Evolutionary conservation across 2,113 vertebrate genomes (phyloP).

Genomic region (Hippocampus zosterae): DNA sequence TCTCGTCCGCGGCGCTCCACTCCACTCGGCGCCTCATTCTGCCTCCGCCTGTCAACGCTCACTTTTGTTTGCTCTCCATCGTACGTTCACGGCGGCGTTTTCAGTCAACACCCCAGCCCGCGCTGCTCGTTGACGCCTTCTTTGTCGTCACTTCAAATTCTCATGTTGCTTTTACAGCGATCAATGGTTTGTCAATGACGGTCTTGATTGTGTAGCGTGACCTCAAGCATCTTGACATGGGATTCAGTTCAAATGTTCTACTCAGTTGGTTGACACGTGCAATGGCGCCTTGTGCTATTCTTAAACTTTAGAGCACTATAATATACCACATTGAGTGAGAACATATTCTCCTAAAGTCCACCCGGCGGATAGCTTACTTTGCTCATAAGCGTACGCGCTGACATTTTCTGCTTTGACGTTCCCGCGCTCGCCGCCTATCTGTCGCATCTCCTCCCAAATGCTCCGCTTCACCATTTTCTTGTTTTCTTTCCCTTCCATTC

Average conservation of each 20-base stretch:
- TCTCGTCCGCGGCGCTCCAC: slow-evolving; percentile 10
- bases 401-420: slow-evolving; percentile 31
- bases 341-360: background rate
- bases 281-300: background rate
- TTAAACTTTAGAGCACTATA: background rate
- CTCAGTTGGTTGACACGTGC: too few species aligned
- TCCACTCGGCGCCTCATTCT: slow-evolving; percentile 19
- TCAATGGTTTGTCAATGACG: background rate
- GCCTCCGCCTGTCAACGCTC: slow-evolving; percentile 45
- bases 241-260: background rate
- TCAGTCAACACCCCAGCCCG: slow-evolving; percentile 28
- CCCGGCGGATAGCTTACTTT: background rate
- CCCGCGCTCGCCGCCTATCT: slow-evolving; percentile 41
- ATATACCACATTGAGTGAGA: background rate
- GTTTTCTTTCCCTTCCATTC: slow-evolving; percentile 55
- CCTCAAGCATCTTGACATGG: background rate
- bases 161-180: slow-evolving; percentile 2
- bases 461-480: slow-evolving; percentile 55
- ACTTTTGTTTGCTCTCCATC: slow-evolving; percentile 54
- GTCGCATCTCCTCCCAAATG: slow-evolving; percentile 45
- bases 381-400: slow-evolving; percentile 9
- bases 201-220: background rate
- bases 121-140: slow-evolving; percentile 33
- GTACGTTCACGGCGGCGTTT: slow-evolving; percentile 28
- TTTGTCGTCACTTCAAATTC: background rate